Evolutionary conservation across 2,888 invertebrate species (phyloP).

Genomic region (Acanthopleura granulata): DNA sequence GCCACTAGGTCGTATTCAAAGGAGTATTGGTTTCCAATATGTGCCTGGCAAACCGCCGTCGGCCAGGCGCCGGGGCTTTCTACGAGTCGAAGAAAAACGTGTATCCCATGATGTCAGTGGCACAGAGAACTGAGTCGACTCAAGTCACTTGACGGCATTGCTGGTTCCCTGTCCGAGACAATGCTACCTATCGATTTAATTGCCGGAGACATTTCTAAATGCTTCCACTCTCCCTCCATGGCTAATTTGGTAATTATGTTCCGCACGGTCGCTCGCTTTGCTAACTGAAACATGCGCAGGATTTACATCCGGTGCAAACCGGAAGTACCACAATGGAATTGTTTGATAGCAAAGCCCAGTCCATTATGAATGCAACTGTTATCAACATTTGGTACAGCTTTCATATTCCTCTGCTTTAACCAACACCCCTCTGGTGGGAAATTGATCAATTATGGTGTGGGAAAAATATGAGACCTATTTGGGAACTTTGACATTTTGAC

Average conservation of each 20-base stretch:
- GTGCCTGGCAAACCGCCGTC: background rate
- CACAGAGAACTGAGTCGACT: background rate
- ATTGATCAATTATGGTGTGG: too few relatives aligned
- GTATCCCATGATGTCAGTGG: background rate
- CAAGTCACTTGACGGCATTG: background rate
- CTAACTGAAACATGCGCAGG: background rate
- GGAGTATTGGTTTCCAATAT: background rate
- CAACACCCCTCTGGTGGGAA: too few relatives aligned
- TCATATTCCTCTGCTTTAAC: too few relatives aligned
- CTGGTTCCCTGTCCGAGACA: background rate
- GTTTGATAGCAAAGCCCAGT: background rate
- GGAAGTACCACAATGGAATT: background rate
- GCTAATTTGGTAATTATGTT: constrained; percentile 2
- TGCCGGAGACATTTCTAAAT: background rate
- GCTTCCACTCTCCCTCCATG: background rate
- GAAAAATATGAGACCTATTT: too few relatives aligned
- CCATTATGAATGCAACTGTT: too few relatives aligned
- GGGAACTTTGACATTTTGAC: too few relatives aligned
- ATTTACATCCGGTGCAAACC: constrained; percentile 5
- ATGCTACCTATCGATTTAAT: background rate
- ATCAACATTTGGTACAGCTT: too few relatives aligned
- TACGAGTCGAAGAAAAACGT: background rate
- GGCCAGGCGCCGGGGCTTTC: constrained; percentile 2
- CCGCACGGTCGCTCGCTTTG: constrained; percentile 12
- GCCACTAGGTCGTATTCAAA: background rate